These are phyloP conservation scores for Notarius lentiginosus DNA, from an alignment of 2,113 vertebrate genomes.

Conservation along the genomic window DNA sequence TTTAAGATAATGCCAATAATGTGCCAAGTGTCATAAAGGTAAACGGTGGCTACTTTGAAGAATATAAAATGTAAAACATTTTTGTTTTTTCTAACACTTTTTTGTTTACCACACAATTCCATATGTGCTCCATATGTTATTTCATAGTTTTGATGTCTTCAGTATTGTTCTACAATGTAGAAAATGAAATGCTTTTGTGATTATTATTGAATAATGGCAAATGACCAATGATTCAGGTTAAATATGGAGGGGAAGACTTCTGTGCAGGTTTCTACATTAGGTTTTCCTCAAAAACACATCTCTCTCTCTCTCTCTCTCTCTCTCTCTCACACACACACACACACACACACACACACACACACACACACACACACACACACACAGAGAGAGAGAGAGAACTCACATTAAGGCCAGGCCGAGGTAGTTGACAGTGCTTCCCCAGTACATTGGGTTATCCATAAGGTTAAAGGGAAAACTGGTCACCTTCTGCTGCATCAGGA, in stretches of 20 bases:
- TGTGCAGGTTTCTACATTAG: not conserved
- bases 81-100: too few species aligned
- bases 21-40: too few species aligned
- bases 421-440: conserved; percentile 91
- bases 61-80: too few species aligned
- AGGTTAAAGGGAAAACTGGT: conserved; percentile 87
- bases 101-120: too few species aligned
- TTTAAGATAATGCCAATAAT: not conserved
- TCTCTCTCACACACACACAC: not conserved
- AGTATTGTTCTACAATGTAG: too few species aligned
- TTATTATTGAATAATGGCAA: not conserved
- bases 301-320: too few species aligned
- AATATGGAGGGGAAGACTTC: not conserved
- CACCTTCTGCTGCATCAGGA: conserved; percentile 89
- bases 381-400: conserved; percentile 75
- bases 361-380: not conserved
- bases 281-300: not conserved
- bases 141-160: too few species aligned
- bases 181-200: not conserved
- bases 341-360: not conserved
- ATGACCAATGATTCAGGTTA: not conserved
- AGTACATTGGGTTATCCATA: conserved; percentile 95
- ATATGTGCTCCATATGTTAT: too few species aligned
- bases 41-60: too few species aligned
- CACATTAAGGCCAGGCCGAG: conserved; percentile 92